Percentiles rank a stretch among this genome's conserved stretches.
phyloP scores from a whole-genome alignment of 2,797 vertebrate species.

The Selene dorsalis region DNA sequence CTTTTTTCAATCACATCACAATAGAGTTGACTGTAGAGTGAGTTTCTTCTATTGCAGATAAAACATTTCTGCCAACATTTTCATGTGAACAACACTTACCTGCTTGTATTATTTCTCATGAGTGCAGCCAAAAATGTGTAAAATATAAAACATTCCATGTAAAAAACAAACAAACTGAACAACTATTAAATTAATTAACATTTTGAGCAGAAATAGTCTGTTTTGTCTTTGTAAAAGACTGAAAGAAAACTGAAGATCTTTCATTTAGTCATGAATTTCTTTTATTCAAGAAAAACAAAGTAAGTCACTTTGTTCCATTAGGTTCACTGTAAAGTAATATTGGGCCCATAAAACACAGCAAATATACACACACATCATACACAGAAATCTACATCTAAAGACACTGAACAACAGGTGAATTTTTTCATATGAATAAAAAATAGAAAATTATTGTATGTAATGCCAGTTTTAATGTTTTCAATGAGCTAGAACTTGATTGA shows the following conservation, averaged over 20 bases:
- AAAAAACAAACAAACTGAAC: neutral
- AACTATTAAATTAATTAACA: neutral
- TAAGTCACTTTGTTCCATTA: conserved; percentile 55
- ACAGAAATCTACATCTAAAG: conserved; percentile 10
- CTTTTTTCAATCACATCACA: neutral
- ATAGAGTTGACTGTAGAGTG: neutral
- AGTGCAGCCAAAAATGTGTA: neutral
- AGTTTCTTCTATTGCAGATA: neutral
- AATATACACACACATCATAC: conserved; percentile 58
- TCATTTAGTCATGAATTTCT: conserved; percentile 28
- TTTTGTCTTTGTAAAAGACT: neutral
- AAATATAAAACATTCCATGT: neutral
- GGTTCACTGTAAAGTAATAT: conserved; percentile 57
- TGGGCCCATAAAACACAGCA: conserved; percentile 78
- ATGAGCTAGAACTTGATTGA: neutral
- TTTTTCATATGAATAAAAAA: neutral
- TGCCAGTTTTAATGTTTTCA: neutral
- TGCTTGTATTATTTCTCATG: neutral
- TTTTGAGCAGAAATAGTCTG: neutral
- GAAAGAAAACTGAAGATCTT: neutral
- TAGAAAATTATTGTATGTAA: neutral
- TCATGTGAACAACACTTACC: neutral
- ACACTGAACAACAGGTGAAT: conserved; percentile 21
- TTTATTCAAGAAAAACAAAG: conserved; percentile 66
- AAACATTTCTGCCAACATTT: neutral